Percentiles rank a stretch among this genome's conserved stretches.
phyloP scores from a whole-genome alignment of 2,113 vertebrate genomes.

The Dendrocopos noguchii region DNA sequence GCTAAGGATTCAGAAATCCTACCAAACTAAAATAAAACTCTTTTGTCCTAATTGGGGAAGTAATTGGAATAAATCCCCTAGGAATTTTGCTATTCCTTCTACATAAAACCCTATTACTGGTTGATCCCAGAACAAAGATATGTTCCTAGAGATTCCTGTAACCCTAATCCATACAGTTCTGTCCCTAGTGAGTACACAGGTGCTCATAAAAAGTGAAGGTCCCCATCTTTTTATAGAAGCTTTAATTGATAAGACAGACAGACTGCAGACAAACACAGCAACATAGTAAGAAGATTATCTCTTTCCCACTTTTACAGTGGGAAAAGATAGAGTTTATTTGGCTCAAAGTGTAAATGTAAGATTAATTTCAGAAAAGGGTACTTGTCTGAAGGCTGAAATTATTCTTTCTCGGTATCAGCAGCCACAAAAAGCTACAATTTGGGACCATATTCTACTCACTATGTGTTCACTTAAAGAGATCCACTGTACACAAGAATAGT shows the following conservation, averaged over 20 bases:
- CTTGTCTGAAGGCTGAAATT: constrained; percentile 4
- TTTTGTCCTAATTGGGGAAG: constrained; percentile 8
- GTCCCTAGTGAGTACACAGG: constrained; percentile 60
- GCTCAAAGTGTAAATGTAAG: constrained; percentile 2
- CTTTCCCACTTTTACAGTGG: not conserved
- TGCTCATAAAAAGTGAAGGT: constrained; percentile 47
- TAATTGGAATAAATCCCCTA: constrained; percentile 61
- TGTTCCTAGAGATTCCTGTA: constrained; percentile 24
- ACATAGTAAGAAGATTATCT: not conserved
- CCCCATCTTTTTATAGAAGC: constrained; percentile 17
- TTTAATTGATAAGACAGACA: constrained; percentile 53
- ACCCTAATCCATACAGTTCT: constrained; percentile 53
- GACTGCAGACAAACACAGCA: not conserved
- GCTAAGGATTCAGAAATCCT: constrained; percentile 2
- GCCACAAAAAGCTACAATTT: not conserved
- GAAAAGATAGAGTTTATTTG: constrained; percentile 18
- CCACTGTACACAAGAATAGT: not conserved
- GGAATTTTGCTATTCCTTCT: constrained; percentile 22
- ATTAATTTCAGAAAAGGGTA: constrained; percentile 31
- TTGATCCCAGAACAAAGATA: constrained; percentile 65
- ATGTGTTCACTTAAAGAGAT: not conserved
- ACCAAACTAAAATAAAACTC: constrained; percentile 35
- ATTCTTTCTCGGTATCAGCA: not conserved
- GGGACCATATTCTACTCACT: not conserved
- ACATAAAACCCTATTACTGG: constrained; percentile 56